These are phyloP conservation scores for Cephus cinctus DNA, from an alignment of 1,140 invertebrate genomes.

Conservation along the genomic window DNA sequence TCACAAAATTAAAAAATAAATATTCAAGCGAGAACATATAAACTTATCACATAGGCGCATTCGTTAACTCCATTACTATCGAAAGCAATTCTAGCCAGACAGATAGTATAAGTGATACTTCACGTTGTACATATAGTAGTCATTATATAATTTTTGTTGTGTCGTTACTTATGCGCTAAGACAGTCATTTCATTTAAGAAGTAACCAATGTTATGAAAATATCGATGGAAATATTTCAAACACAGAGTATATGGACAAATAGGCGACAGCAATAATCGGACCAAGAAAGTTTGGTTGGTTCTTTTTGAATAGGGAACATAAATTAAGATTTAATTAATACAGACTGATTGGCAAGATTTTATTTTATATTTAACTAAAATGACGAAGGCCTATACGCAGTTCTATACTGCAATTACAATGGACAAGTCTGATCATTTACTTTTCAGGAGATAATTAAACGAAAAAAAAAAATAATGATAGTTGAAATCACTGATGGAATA, in stretches of 20 bases:
- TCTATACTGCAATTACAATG: too few species aligned
- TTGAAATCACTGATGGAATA: too few species aligned
- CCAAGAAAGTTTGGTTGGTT: background rate
- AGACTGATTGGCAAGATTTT: too few species aligned
- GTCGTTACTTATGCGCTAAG: background rate
- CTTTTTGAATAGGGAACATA: background rate
- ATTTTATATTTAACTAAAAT: too few species aligned
- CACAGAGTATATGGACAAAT: background rate
- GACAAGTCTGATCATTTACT: constrained; percentile 42
- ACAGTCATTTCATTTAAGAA: constrained; percentile 3
- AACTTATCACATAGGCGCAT: too few species aligned
- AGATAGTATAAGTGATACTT: constrained; percentile 16
- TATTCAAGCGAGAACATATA: too few species aligned
- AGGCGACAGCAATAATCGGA: background rate
- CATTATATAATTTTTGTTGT: background rate
- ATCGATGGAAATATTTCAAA: constrained; percentile 2
- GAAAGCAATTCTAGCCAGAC: background rate
- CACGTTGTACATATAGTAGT: constrained; percentile 28
- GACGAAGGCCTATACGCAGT: too few species aligned
- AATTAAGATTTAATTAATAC: too few species aligned
- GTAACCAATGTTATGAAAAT: background rate
- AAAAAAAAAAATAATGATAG: too few species aligned
- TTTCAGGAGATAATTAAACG: constrained; percentile 15
- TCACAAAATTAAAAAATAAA: too few species aligned
- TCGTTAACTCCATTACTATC: too few species aligned